Percentiles rank a stretch among this genome's conserved stretches.
Conservation (phyloP, 1,140 invertebrate genomes). For the Homarus americanus region DNA sequence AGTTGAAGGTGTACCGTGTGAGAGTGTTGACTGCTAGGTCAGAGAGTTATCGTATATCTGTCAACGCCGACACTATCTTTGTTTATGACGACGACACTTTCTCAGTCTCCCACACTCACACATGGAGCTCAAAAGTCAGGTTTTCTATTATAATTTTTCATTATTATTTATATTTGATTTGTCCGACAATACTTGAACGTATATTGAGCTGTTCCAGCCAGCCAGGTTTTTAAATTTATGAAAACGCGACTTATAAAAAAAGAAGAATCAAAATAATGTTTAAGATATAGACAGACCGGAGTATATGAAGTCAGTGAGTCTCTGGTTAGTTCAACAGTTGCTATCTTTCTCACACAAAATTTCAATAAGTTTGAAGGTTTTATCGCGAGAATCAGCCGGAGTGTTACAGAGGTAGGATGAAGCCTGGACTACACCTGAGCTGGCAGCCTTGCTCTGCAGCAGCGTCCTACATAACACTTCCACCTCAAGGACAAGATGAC, state of each 20-base stretch:
- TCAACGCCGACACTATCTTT: too few relatives aligned
- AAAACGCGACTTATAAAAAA: not conserved
- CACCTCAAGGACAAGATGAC: constrained; percentile 17
- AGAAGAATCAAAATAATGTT: not conserved
- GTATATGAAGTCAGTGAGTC: not conserved
- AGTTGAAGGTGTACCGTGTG: not conserved
- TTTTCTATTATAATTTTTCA: not conserved
- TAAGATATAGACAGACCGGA: not conserved
- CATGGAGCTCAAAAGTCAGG: not conserved
- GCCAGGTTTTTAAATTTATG: not conserved
- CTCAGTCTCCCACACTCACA: not conserved
- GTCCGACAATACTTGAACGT: not conserved
- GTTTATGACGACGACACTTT: too few relatives aligned
- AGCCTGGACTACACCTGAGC: not conserved
- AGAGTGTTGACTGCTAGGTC: too few relatives aligned
- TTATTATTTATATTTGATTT: not conserved
- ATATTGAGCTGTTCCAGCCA: not conserved
- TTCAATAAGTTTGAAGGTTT: too few relatives aligned
- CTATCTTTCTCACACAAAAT: too few relatives aligned
- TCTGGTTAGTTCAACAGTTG: not conserved
- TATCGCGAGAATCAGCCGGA: too few relatives aligned
- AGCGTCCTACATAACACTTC: not conserved
- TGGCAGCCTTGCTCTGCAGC: not conserved
- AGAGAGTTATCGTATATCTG: too few relatives aligned
- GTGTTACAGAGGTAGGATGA: too few relatives aligned